Conservation (phyloP, 2,797 vertebrate genomes). For the Iguana delicatissima region DNA sequence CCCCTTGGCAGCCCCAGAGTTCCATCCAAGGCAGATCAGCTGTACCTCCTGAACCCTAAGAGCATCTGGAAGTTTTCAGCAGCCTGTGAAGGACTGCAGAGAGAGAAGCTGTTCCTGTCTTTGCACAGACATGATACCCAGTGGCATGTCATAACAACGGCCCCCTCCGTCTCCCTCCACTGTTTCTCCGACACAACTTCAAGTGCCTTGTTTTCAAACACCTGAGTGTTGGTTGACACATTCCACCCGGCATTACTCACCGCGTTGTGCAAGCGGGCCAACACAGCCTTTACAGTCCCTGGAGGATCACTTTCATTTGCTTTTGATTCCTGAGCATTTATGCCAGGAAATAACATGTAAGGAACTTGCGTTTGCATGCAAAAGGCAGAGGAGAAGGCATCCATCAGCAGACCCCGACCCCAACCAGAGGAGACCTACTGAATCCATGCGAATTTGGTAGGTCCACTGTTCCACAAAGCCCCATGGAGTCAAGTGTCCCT, state of each 20-base stretch:
- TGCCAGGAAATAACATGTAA: background rate
- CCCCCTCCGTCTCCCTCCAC: conserved; percentile 24
- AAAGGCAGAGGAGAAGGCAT: background rate
- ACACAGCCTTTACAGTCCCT: conserved; percentile 20
- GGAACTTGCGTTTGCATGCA: background rate
- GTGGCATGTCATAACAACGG: conserved; percentile 66
- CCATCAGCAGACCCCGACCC: too few relatives aligned
- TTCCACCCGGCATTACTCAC: conserved; percentile 30
- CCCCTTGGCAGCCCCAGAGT: background rate
- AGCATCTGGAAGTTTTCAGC: background rate
- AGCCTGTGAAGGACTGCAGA: background rate
- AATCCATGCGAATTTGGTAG: too few relatives aligned
- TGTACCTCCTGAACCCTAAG: background rate
- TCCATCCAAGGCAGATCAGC: rapidly evolving
- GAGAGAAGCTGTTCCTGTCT: conserved; percentile 33
- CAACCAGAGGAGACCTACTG: too few relatives aligned
- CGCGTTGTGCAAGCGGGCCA: conserved; percentile 16
- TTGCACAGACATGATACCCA: conserved; percentile 52
- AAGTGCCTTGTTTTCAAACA: conserved; percentile 53
- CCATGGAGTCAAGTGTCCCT: too few relatives aligned
- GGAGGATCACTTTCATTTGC: conserved; percentile 60
- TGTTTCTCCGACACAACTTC: conserved; percentile 41
- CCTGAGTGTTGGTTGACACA: conserved; percentile 42
- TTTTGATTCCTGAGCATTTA: background rate
- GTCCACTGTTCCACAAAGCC: too few relatives aligned